These are phyloP conservation scores for Cremastobaeus sp. DNA, from an alignment of 2,888 invertebrate species.

Conservation along the genomic window DNA sequence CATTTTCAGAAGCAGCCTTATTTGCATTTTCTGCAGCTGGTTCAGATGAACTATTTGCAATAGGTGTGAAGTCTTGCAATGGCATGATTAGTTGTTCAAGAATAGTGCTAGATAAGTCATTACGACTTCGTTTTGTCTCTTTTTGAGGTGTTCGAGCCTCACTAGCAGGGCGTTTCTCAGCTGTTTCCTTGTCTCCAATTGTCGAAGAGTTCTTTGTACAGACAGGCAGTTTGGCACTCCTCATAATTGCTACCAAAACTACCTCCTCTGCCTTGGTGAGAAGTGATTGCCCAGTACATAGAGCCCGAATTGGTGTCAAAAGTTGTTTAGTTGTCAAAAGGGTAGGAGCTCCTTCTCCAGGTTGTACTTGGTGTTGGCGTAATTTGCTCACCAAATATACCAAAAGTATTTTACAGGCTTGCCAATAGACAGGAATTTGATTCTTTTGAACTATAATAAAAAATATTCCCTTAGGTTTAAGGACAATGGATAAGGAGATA, in stretches of 20 bases:
- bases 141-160: constrained; percentile 79
- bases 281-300: constrained; percentile 85
- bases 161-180: constrained; percentile 19
- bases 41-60: constrained; percentile 76
- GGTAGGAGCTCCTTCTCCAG: constrained; percentile 71
- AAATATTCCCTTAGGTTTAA: too few species aligned
- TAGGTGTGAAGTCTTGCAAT: constrained; percentile 80
- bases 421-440: constrained; percentile 83
- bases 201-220: constrained; percentile 78
- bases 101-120: constrained; percentile 85
- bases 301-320: constrained; percentile 83
- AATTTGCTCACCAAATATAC: constrained; percentile 81
- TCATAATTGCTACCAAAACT: constrained; percentile 87
- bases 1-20: constrained; percentile 77
- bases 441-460: constrained; percentile 82
- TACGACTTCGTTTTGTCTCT: constrained; percentile 82
- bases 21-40: constrained; percentile 78
- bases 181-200: constrained; percentile 80
- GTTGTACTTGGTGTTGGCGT: constrained; percentile 73
- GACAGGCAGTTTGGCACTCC: constrained; percentile 82
- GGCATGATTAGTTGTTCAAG: constrained; percentile 87
- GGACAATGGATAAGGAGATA: too few species aligned
- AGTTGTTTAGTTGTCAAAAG: constrained; percentile 75
- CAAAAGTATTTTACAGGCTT: constrained; percentile 85
- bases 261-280: constrained; percentile 88